Conservation (phyloP, 2,888 invertebrate species). For the Pyrocoelia pectoralis region DNA sequence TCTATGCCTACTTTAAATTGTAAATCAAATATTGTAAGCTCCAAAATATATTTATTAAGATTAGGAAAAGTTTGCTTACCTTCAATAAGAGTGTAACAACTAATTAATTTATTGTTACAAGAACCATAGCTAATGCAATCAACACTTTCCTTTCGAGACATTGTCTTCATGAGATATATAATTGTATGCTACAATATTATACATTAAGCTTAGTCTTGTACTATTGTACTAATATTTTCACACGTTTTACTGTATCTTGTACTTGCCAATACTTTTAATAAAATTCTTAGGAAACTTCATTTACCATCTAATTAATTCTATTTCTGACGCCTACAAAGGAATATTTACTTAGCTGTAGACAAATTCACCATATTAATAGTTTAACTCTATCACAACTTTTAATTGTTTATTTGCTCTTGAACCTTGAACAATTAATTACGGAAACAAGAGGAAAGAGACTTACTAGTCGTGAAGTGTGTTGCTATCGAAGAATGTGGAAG, state of each 20-base stretch:
- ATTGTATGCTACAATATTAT: conserved; percentile 20
- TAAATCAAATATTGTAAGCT: conserved; percentile 8
- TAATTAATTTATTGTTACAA: conserved; percentile 15
- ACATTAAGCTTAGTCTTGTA: conserved; percentile 13
- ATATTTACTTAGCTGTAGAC: too few species aligned
- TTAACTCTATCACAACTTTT: too few species aligned
- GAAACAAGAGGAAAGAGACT: too few species aligned
- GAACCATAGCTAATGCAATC: conserved; percentile 34
- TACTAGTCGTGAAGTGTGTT: too few species aligned
- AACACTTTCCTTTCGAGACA: conserved; percentile 41
- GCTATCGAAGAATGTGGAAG: too few species aligned
- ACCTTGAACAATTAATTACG: too few species aligned
- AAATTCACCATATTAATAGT: too few species aligned
- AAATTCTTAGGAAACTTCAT: conserved; percentile 48
- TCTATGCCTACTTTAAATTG: conserved; percentile 4
- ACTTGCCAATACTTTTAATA: conserved; percentile 60
- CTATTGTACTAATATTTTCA: conserved; percentile 55
- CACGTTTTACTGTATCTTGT: conserved; percentile 53
- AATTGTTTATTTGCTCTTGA: too few species aligned
- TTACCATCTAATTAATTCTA: too few species aligned
- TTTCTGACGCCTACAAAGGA: too few species aligned
- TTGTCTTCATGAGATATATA: conserved; percentile 45
- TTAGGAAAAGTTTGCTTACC: conserved; percentile 3
- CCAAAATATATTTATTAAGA: not conserved
- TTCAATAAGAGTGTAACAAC: conserved; percentile 9